Evolutionary conservation across 1,140 invertebrate species (phyloP), one percentile per base, ranked within the genome.

Genomic region (Drosophila trapezifrons): DNA sequence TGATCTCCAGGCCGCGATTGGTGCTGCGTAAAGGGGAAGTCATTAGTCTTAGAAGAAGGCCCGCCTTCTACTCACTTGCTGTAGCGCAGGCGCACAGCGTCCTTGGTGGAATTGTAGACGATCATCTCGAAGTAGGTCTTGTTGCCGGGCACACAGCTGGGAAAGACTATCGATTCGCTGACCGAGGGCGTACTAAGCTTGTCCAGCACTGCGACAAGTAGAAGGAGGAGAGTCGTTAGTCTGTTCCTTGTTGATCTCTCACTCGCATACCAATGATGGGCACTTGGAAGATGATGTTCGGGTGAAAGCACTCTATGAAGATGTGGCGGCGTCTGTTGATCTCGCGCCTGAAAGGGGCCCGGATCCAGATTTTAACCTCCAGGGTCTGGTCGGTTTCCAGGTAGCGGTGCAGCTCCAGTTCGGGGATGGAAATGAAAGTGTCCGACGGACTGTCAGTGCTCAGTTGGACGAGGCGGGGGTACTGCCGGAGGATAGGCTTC

Each of bases 241-340:
- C 1, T 8, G 7, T 18, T 15, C 4, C n/a, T 15, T 7, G 10
- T 5, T 4, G 13, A 15, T 13, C 20, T 4, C 0, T 17, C 3
- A 37, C 6, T 37, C 7, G 9, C 9, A 35, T 60, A 83, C 80
- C 78, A 38, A 91, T 75, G 1, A 91, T 91, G 18, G 90, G 90
- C 32, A 91, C 78, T 76, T 91, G 70, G n/a, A 91, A 89, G 9
- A 65, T 89, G 6, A 91, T 83, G 22, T 90, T 89, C 0, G 90
- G 90, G 65, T 91, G 90, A 40, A 65, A 77, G 6, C 66, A 75
- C 29, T 89, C 64, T 3, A 91, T 42, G 12, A 67, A 74, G 20
- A 91, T 75, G 40, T 80, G 69, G 15, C 90, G 82, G 0, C 65
- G 52, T 0, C 77, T 62, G 51, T 85, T 89, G 1, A 90, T 82